Base-by-base conservation (phyloP, 2,797 vertebrate genomes). In the Harpagifer antarcticus region DNA sequence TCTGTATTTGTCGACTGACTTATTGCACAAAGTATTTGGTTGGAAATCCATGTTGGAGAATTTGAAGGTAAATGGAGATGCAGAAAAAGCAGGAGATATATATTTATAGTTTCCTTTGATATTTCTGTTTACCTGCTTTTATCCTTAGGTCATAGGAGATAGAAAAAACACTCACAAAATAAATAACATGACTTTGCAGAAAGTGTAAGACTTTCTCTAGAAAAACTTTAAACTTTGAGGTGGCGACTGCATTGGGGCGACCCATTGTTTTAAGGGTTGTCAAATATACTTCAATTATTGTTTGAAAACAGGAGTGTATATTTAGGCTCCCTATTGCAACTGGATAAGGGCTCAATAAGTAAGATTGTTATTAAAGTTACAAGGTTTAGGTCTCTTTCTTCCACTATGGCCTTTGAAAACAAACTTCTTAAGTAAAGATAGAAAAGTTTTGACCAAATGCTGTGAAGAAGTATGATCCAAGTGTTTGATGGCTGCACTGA, bases 1-100 rank as follows among this genome's bases (percentile, higher is more conserved):
- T 84, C 73, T 79, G 67, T 82, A 70, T 79, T 86, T 85, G 78
- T 79, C 58, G 64, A 81, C 70, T 86, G 56, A 81, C 69, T 87
- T 67, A 65, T 78, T 86, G 56, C 80, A 20, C 15, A 43, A 27
- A 43, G 9, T 50, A 42, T 78, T 80, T 57, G 43, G 52, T 15
- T 15, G 69, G 45, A 82, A 86, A 82, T 78, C 47, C 63, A 71
- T 65, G 66, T 23, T 3, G 27, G 54, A 53, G 69, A 70, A 81
- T 73, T 45, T 72, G 37, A 65, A 60, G 64, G 64, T 79, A 83
- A 83, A 54, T 42, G 33, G 11, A 20, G 40, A 57, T n/a, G 42
- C 10, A 42, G 11, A 74, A 17, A 71, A 56, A 44, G 33, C 55
- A 23, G 63, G 40, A 61, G 55, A 70, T 67, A 42, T 47, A 27